Base-by-base conservation (phyloP, 1,140 invertebrate species). In the Anadara kagoshimensis region DNA sequence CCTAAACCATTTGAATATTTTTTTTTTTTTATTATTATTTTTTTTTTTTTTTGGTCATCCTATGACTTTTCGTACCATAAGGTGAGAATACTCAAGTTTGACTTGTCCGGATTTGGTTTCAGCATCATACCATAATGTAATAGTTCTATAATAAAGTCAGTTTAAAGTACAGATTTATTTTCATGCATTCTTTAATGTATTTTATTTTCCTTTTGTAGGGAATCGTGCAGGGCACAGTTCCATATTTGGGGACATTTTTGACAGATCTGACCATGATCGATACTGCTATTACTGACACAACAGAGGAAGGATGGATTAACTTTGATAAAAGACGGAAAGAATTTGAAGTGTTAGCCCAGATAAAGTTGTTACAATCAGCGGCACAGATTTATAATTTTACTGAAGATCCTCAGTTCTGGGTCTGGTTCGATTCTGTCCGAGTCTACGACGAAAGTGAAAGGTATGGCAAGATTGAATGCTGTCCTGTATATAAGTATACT, bases 201-300 rank as follows among this genome's bases (percentile, higher is more conserved):
- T 36, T 36, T 36, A 7, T 36, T 36, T 36, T 36, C 29, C 22
- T 63, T 54, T 82, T 83, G 29, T 82, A 90, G 89, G 85, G 86
- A 18, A 87, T 88, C 67, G 90, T 90, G 62, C 91, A 98, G 83
- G 98, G 98, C 24, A 99, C 98, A 1, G 98, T 99, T 85, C 98
- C 98, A 7, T 99, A 99, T 88, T 90, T 99, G 69, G 98, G 98
- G 20, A 99, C 97, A 11, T 99, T 99, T 89, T 91, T 99, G 45
- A 99, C 98, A 0, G 98, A 99, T 89, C 91, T 99, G 44, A 99
- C 97, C 3, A 99, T 99, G 97, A 97, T 99, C 83, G 97, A 99
- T 89, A 96, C 97, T 20, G 98, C 97, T 20, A 96, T 97, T 82
- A 95, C 95, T 0, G 97, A 99, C 85, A 75, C 75, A 24, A 87